Base-by-base conservation (phyloP, 2,113 vertebrate species). In the Sylvia atricapilla region DNA sequence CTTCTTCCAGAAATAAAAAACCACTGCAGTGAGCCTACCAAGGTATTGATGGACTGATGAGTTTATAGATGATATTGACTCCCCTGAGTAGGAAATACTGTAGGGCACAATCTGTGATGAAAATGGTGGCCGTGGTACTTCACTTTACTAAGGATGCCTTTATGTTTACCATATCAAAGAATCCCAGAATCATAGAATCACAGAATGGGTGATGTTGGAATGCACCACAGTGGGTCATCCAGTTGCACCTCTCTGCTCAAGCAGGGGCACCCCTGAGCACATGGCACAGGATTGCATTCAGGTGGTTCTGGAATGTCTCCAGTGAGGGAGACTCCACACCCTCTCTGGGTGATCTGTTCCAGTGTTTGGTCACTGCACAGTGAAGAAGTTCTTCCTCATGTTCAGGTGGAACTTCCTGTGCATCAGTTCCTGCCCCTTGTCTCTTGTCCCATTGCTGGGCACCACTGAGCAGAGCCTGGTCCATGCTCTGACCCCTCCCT, bases 351-450 rank as follows among this genome's bases (percentile, higher is more conserved):
- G 1, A 21, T 59, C 15, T 66, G 10, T 20, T 44, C 50, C 28
- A 39, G 19, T 24, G 11, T 4, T 1, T 0, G 0, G 13, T 67
- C 15, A 39, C 28, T 52, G 60, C 37, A 33, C 33, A 44, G 37
- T 0, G 2, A 16, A 31, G 13, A 75, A 44, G 5, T 10, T 37
- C 37, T 44, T 44, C 35, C 14, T 35, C 33, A 7, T 59, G 19
- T 37, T 58, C 37, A 52, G 37, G 3, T 20, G 37, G 18, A 44
- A 37, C 3, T 39, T 14, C 8, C 52, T 24, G 33, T 11, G 23
- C 44, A 58, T 73, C 22, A 0, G 0, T 52, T 52, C 1, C 52
- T 89, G 44, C 6, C 28, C 2, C 0, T n/a, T 20, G 27, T 3
- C 1, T 5, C 77, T 44, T 52, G 37, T 39, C 10, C 23, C 0